Evolutionary conservation across 2,113 vertebrate species (phyloP).

Genomic region (Siphamia tubifer): DNA sequence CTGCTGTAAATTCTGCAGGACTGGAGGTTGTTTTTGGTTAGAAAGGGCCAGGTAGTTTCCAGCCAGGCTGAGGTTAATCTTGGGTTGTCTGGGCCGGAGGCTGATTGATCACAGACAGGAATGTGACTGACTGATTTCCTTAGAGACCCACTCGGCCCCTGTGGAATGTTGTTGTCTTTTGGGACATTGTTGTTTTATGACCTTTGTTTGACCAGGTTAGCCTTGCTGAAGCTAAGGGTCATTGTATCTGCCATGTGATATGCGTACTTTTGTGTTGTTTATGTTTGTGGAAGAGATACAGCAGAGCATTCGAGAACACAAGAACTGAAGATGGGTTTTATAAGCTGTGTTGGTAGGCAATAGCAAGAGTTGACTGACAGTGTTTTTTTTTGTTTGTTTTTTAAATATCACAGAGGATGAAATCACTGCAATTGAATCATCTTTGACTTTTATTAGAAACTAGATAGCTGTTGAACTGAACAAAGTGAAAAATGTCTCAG

Average conservation of each 20-base stretch:
- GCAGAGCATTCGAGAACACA: not conserved
- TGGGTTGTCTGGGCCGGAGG: conserved; percentile 63
- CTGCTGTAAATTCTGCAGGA: not conserved
- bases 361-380: no score
- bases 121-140: conserved; percentile 72
- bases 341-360: no score
- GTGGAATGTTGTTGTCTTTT: conserved; percentile 72
- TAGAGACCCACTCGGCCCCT: conserved; percentile 61
- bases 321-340: no score
- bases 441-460: no score
- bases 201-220: conserved; percentile 60
- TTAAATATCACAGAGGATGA: no score
- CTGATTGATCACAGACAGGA: conserved; percentile 80
- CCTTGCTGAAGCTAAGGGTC: not conserved
- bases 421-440: no score
- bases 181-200: conserved; percentile 51
- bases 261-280: not conserved
- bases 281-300: not conserved
- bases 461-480: no score
- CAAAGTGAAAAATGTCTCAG: no score
- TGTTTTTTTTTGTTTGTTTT: no score
- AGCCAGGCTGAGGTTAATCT: conserved; percentile 56
- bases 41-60: conserved; percentile 58
- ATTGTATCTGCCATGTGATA: not conserved
- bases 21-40: conserved; percentile 28